Conservation (phyloP, 2,113 vertebrate species). For the Tyrannus savana region DNA sequence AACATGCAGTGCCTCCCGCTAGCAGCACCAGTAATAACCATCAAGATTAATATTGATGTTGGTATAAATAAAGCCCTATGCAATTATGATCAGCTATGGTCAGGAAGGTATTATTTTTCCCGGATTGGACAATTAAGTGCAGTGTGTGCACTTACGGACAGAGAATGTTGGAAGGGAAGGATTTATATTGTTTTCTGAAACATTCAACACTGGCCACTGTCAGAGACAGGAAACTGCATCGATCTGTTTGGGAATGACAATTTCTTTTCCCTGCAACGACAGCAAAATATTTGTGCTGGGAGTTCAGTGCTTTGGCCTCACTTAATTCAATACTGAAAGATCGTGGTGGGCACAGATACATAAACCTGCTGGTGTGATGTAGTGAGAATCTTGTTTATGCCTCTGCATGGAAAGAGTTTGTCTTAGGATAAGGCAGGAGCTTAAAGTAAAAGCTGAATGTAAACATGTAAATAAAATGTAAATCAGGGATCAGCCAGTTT, state of each 20-base stretch:
- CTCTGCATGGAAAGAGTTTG: not conserved
- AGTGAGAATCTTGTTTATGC: not conserved
- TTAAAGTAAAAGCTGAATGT: not conserved
- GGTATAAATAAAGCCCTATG: conserved; percentile 7
- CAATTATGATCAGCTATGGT: not conserved
- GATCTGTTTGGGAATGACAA: not conserved
- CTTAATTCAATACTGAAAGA: not conserved
- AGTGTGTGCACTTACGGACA: not conserved
- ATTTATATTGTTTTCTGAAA: not conserved
- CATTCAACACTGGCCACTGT: not conserved
- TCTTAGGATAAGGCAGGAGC: not conserved
- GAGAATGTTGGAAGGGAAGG: not conserved
- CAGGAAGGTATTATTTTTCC: not conserved
- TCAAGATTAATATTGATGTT: not conserved
- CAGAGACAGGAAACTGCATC: not conserved
- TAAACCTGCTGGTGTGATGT: not conserved
- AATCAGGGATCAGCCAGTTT: not conserved
- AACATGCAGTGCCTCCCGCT: not conserved
- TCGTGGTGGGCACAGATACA: not conserved
- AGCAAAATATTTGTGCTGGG: not conserved
- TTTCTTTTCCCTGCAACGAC: not conserved
- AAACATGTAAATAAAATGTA: not conserved
- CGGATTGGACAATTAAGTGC: not conserved
- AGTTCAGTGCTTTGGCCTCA: not conserved
- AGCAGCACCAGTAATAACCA: not conserved